Evolutionary conservation across 2,888 invertebrate genomes (phyloP), one percentile per base, ranked within the genome.

Genomic region (Caenorhabditis becei): DNA sequence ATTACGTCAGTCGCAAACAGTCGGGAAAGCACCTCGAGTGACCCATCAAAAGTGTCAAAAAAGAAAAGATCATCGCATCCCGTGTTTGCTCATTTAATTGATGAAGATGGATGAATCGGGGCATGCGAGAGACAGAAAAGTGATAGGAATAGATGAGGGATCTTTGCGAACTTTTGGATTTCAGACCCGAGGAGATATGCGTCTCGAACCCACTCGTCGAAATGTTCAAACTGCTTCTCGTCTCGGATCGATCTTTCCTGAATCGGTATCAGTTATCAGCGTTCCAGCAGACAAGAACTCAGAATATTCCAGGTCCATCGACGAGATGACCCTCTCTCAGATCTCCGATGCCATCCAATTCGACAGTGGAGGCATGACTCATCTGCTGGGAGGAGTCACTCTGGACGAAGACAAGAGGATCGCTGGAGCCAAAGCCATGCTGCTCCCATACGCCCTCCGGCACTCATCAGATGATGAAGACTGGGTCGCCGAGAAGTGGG

Each of bases 201-300:
- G 90, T 91, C 11, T 87, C 88, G 66, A 91, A 91, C 71, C 90
- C 91, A 16, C 77, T 91, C 26, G 86, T 91, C n/a, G 89, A 89
- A 56, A 83, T 88, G 61, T 89, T 89, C 86, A 89, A 90, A 61
- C 63, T 89, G 24, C 74, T 89, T 32, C 77, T 87, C 26, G 83
- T 87, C 41, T 86, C 89, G 3, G 89, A 88, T 82, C 84, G 83
- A 18, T 86, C 86, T 0, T 83, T 87, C 54, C 72, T 87, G 23
- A 87, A 87, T 65, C 72, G 84, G 79, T 80, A 54, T 1, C 56
- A n/a, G n/a, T n/a, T n/a, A n/a, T n/a, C n/a, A n/a, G n/a, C 18
- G 3, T 10, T 16, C n/a, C 4, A 7, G 32, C 23, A 3, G 61
- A 11, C 3, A 23, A 37, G 44, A 41, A 61, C 7, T 20, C 11